These are phyloP conservation scores for Pygmarrhopalites habei DNA, from an alignment of 1,140 invertebrate species.

Conservation along the genomic window DNA sequence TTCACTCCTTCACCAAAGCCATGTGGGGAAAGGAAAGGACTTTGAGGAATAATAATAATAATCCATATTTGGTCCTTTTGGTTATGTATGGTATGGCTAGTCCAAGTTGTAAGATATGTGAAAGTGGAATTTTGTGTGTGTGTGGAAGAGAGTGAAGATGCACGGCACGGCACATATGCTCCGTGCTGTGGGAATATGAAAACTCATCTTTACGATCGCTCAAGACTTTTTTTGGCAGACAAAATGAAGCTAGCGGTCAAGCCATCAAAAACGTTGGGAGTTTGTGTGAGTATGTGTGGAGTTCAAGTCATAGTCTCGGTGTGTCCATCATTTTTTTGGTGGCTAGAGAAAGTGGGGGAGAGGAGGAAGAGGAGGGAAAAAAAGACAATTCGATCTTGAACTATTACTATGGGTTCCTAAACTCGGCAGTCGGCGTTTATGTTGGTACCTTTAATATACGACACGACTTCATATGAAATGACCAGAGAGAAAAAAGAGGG, in stretches of 20 bases:
- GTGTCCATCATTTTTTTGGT: constrained; percentile 33
- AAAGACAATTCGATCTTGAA: constrained; percentile 32
- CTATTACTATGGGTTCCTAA: not conserved
- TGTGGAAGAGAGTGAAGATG: no score
- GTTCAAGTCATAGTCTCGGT: constrained; percentile 2
- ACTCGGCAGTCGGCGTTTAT: not conserved
- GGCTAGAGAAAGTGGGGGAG: not conserved
- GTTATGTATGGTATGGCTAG: not conserved
- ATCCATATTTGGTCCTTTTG: constrained; percentile 10
- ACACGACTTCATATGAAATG: constrained; percentile 11
- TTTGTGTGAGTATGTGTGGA: not conserved
- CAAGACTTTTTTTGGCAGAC: constrained; percentile 35
- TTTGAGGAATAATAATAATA: constrained; percentile 21
- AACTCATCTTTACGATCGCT: constrained; percentile 40
- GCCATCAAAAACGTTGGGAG: constrained; percentile 25
- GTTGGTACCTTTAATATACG: constrained; percentile 6
- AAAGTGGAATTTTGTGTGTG: constrained; percentile 20
- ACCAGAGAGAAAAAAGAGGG: constrained; percentile 11
- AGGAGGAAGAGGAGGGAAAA: constrained; percentile 22
- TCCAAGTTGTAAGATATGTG: constrained; percentile 16
- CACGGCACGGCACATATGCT: constrained; percentile 15
- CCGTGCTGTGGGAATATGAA: constrained; percentile 28
- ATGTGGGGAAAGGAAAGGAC: no score
- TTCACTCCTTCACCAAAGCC: no score
- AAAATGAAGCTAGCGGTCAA: constrained; percentile 37